These are phyloP conservation scores for Idaea biselata DNA, from an alignment of 2,888 invertebrate species.

Conservation along the genomic window DNA sequence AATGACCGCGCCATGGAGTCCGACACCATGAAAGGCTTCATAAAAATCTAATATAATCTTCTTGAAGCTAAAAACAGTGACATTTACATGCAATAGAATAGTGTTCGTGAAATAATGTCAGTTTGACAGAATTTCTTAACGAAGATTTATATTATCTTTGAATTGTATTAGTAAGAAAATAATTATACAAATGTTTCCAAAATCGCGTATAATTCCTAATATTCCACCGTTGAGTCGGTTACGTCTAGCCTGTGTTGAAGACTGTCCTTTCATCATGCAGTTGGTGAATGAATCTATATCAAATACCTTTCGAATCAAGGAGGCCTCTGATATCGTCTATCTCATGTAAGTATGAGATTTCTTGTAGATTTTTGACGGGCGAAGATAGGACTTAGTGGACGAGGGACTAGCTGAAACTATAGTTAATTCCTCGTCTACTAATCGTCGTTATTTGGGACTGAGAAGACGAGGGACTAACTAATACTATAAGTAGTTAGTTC, in stretches of 20 bases:
- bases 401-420: too few species aligned
- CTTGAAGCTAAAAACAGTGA: not conserved
- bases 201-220: slow-evolving; percentile 12
- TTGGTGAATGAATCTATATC: slow-evolving; percentile 56
- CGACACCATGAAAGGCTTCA: too few species aligned
- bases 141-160: too few species aligned
- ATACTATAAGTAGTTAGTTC: too few species aligned
- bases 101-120: not conserved
- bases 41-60: not conserved
- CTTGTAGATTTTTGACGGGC: too few species aligned
- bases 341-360: slow-evolving; percentile 67
- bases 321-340: slow-evolving; percentile 40
- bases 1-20: too few species aligned
- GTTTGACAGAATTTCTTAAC: not conserved
- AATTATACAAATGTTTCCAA: slow-evolving; percentile 27
- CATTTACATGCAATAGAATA: not conserved
- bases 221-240: slow-evolving; percentile 44
- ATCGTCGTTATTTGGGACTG: too few species aligned
- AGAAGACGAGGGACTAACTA: too few species aligned
- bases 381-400: too few species aligned
- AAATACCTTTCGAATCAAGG: slow-evolving; percentile 51
- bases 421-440: too few species aligned
- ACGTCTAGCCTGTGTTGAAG: slow-evolving; percentile 51
- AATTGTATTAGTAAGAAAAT: not conserved
- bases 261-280: slow-evolving; percentile 43